Percentiles rank a stretch among this genome's conserved stretches.
Conservation (phyloP, 1,140 invertebrate genomes). For the Saccostrea glomerata region DNA sequence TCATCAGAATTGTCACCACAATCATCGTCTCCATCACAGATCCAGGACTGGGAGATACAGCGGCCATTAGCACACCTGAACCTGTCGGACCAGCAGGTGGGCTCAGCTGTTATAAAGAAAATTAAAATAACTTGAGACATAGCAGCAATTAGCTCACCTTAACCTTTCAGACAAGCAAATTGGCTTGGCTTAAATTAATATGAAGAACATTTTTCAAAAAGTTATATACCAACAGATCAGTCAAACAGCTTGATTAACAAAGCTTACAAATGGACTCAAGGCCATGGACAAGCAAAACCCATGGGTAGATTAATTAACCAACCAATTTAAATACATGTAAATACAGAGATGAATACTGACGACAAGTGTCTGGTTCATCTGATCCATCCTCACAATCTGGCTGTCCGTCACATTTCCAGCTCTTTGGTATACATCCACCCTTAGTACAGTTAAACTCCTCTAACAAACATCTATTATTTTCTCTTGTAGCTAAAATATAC, state of each 20-base stretch:
- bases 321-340: slow-evolving; percentile 81
- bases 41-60: slow-evolving; percentile 95
- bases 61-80: slow-evolving; percentile 85
- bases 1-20: slow-evolving; percentile 98
- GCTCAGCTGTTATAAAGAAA: slow-evolving; percentile 80
- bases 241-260: too few relatives aligned
- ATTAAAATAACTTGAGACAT: neutral
- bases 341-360: slow-evolving; percentile 75
- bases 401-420: slow-evolving; percentile 93
- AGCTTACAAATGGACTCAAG: too few relatives aligned
- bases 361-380: slow-evolving; percentile 86
- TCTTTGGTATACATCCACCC: slow-evolving; percentile 94
- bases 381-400: slow-evolving; percentile 91
- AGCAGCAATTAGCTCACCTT: too few relatives aligned
- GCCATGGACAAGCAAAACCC: too few relatives aligned
- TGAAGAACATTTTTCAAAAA: too few relatives aligned
- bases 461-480: slow-evolving; percentile 63
- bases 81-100: slow-evolving; percentile 82
- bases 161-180: too few relatives aligned
- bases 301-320: too few relatives aligned
- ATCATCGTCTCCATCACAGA: slow-evolving; percentile 97
- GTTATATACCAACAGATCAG: too few relatives aligned
- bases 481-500: slow-evolving; percentile 64
- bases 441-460: slow-evolving; percentile 73
- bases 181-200: too few relatives aligned